A percentile compares a stretch with the other conserved stretches of the same genome.
Conservation (phyloP, 1,140 invertebrate genomes). For the Zaprionus tsacasi region DNA sequence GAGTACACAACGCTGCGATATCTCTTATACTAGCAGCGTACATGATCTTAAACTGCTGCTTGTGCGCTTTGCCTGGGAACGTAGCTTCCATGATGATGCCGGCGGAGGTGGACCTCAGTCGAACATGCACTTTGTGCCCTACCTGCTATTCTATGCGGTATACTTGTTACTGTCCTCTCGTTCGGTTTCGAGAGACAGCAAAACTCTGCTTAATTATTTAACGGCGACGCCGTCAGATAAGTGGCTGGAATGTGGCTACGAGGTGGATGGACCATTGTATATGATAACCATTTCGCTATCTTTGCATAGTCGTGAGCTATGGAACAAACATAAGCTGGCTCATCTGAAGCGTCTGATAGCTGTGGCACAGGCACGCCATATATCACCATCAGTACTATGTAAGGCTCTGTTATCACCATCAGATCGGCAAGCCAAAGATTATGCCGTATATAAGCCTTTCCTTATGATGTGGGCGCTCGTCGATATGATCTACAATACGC, state of each 20-base stretch:
- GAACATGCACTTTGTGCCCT: slow-evolving; percentile 98
- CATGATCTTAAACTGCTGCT: slow-evolving; percentile 97
- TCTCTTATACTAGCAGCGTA: slow-evolving; percentile 93
- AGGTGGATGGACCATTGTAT: slow-evolving; percentile 95
- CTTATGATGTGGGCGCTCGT: slow-evolving; percentile 93
- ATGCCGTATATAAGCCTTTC: slow-evolving; percentile 93
- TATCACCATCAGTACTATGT: slow-evolving; percentile 85
- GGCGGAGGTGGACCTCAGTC: slow-evolving; percentile 98
- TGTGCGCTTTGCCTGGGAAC: slow-evolving; percentile 95
- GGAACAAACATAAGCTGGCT: slow-evolving; percentile 88
- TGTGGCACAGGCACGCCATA: slow-evolving; percentile 90
- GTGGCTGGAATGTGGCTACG: slow-evolving; percentile 93
- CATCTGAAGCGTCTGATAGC: slow-evolving; percentile 92
- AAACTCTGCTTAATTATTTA: slow-evolving; percentile 89
- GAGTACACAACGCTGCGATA: slow-evolving; percentile 94
- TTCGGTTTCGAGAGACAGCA: slow-evolving; percentile 88
- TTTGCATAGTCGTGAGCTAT: slow-evolving; percentile 89
- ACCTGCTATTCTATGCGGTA: slow-evolving; percentile 96
- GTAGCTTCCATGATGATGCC: slow-evolving; percentile 98
- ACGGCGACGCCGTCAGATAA: slow-evolving; percentile 86
- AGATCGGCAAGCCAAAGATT: slow-evolving; percentile 88
- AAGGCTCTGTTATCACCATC: slow-evolving; percentile 84
- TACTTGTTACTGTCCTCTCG: slow-evolving; percentile 88
- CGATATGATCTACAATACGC: slow-evolving; percentile 89
- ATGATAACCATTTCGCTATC: slow-evolving; percentile 92